Base-by-base conservation (phyloP, 2,888 invertebrate genomes). In the Drosophila multiciliata region DNA sequence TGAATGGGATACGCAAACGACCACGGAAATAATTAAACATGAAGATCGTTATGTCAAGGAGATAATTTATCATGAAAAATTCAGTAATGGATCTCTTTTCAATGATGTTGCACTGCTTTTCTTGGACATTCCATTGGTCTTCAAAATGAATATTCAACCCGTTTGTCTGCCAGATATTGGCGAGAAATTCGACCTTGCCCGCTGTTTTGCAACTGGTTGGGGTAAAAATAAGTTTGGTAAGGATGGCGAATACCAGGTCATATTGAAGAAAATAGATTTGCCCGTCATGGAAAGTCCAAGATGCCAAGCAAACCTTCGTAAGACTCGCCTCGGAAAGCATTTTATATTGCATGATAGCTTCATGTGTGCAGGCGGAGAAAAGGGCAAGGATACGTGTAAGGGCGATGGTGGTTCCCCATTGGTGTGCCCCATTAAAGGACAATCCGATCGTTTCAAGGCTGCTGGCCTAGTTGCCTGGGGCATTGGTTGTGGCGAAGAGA, bases 1-100 rank as follows among this genome's bases (percentile, higher is more conserved):
- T 0, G 97, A 97, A 93, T 97, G 97, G 97, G 97, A 97, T 92
- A 96, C 97, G 0, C 96, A 96, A 91, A 95, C 95, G 0, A 95
- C 94, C 42, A 94, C 94, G 54, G 97, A 97, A 89, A 94, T 95
- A 0, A 95, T 94, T 69, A 95, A 95, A 0, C 96, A 96, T 90
- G 96, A 97, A 87, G 96, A 97, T 89, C 93, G 96, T 5, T 93
- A 94, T 7, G 96, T 96, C 0, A 89, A 91, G 0, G 93, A 93
- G 9, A 92, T 95, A 0, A 91, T 95, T 0, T 90, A 94, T 0
- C 97, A 97, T 84, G 94, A 95, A 35, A 93, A 95, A 48, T 97
- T 94, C 81, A 95, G 95, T 83, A 93, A 94, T 57, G 88, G 95
- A 2, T 95, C 95, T 12, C 93, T 97, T 15, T 95, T 94, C 93